Percentiles rank a stretch among this genome's conserved stretches.
These are phyloP conservation scores for Panulirus ornatus DNA, from an alignment of 1,140 invertebrate species.

Conservation along the genomic window DNA sequence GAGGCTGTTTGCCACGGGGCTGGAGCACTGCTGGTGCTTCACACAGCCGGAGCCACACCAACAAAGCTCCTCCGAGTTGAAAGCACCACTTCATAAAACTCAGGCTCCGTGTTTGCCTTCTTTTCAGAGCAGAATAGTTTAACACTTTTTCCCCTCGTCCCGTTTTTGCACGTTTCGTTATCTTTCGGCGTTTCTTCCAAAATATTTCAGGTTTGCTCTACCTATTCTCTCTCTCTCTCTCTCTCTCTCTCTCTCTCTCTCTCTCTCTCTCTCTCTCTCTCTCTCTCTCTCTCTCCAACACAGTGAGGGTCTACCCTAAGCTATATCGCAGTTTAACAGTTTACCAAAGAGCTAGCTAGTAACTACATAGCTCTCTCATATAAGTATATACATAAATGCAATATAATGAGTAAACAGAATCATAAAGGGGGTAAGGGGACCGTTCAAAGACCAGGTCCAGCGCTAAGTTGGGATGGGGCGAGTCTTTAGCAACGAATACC, in stretches of 20 bases:
- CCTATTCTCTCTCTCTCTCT: not conserved
- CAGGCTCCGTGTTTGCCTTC: not conserved
- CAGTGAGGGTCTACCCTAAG: no score
- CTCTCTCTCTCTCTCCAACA: no score
- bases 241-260: slow-evolving; percentile 13
- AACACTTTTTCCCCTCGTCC: no score
- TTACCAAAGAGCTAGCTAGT: not conserved
- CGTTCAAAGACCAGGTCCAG: no score
- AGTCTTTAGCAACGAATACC: not conserved
- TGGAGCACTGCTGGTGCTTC: not conserved
- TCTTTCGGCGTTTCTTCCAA: not conserved
- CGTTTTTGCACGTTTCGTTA: not conserved
- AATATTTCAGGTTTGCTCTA: no score
- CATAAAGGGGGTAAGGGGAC: not conserved
- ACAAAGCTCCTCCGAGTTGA: not conserved
- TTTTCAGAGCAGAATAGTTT: not conserved
- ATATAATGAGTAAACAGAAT: not conserved
- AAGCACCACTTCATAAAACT: not conserved
- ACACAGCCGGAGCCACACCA: not conserved
- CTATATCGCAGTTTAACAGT: not conserved
- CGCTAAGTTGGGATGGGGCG: no score
- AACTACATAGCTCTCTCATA: not conserved
- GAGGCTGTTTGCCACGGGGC: no score
- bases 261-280: not conserved
- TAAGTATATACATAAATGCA: not conserved